Conservation (phyloP, 2,888 invertebrate species). For the Pyrgus malvae region DNA sequence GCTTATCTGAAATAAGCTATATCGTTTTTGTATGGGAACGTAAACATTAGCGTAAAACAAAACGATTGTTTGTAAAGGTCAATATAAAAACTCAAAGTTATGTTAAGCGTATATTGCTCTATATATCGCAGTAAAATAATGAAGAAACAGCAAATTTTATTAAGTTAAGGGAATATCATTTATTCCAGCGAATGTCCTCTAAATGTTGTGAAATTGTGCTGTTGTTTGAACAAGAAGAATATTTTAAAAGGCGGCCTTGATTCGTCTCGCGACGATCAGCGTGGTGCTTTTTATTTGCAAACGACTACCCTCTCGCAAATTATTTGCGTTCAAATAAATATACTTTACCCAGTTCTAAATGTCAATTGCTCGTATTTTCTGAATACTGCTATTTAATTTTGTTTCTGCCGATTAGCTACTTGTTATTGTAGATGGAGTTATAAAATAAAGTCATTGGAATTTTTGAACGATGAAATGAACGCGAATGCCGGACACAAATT, state of each 20-base stretch:
- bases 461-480: too few species aligned
- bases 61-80: too few species aligned
- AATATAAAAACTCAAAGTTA: too few species aligned
- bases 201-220: slow-evolving; percentile 48
- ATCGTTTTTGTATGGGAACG: too few species aligned
- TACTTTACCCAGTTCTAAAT: background rate
- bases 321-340: slow-evolving; percentile 36
- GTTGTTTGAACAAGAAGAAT: slow-evolving; percentile 45
- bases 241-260: slow-evolving; percentile 47
- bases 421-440: background rate
- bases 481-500: too few species aligned
- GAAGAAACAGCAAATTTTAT: slow-evolving; percentile 31
- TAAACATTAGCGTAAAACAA: too few species aligned
- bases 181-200: slow-evolving; percentile 48
- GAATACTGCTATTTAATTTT: background rate
- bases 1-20: too few species aligned
- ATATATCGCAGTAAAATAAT: background rate
- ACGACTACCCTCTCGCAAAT: slow-evolving; percentile 42
- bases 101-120: too few species aligned
- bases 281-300: slow-evolving; percentile 43
- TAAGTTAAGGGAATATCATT: slow-evolving; percentile 45
- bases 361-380: background rate
- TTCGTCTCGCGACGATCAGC: slow-evolving; percentile 47
- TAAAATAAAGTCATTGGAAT: background rate
- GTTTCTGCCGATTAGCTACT: background rate